Conservation (phyloP, 1,140 invertebrate genomes). For the Thrips palmi region DNA sequence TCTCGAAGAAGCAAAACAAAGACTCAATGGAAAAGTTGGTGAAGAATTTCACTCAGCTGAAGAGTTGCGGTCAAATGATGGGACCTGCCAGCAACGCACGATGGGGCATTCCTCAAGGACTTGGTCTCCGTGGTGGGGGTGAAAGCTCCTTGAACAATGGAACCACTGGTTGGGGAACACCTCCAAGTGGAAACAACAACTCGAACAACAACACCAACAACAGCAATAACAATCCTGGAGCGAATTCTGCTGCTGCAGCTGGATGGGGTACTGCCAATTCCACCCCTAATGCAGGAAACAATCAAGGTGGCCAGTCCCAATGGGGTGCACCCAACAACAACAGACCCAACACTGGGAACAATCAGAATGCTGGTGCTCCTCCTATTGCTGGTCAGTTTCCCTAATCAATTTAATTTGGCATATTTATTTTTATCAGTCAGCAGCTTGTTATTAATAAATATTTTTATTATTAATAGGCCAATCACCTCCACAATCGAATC, state of each 20-base stretch:
- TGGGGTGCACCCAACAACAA: conserved; percentile 3
- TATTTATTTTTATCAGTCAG: no score
- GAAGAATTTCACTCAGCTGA: conserved; percentile 15
- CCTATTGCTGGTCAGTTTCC: conserved; percentile 28
- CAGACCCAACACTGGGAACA: conserved; percentile 8
- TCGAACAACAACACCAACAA: conserved; percentile 23
- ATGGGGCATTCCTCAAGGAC: conserved; percentile 36
- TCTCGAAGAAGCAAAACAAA: no score
- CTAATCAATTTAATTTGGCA: no score
- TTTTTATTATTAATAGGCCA: no score
- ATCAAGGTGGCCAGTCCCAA: conserved; percentile 1
- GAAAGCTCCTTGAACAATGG: conserved; percentile 57
- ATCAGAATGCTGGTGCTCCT: conserved; percentile 25
- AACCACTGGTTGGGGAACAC: conserved; percentile 51
- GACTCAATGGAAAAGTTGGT: no score
- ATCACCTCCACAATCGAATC: conserved; percentile 12
- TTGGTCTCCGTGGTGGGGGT: conserved; percentile 52
- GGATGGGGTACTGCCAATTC: conserved; percentile 13
- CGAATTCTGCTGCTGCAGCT: conserved; percentile 11
- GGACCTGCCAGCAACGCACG: conserved; percentile 20
- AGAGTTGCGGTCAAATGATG: conserved; percentile 10
- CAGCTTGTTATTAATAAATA: no score
- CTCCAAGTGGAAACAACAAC: conserved; percentile 39
- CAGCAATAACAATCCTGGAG: conserved; percentile 12
- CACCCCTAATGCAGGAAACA: background rate